Evolutionary conservation across 1,140 invertebrate species (phyloP).

Genomic region (Aphaenogaster rudis): DNA sequence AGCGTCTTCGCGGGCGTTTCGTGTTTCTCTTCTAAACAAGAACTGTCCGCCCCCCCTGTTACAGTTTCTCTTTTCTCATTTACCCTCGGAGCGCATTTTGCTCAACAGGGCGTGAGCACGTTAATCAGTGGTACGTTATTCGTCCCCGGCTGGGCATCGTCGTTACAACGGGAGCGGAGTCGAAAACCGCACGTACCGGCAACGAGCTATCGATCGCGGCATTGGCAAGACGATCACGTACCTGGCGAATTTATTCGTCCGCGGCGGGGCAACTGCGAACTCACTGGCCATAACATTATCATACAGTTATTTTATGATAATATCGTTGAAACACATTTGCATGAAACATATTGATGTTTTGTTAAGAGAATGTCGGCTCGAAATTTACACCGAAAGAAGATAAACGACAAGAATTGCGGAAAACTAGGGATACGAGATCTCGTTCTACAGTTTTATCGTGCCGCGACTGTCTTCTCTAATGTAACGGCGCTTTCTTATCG

Average conservation of each 20-base stretch:
- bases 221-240: slow-evolving; percentile 66
- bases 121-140: slow-evolving; percentile 65
- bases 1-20: slow-evolving; percentile 7
- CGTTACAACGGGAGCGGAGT: slow-evolving; percentile 49
- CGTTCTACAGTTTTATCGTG: background rate
- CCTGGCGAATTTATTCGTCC: slow-evolving; percentile 46
- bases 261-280: slow-evolving; percentile 10
- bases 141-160: slow-evolving; percentile 40
- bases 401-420: background rate
- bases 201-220: slow-evolving; percentile 53
- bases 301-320: slow-evolving; percentile 47
- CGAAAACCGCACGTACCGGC: slow-evolving; percentile 60
- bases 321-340: slow-evolving; percentile 28
- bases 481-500: background rate
- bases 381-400: slow-evolving; percentile 3
- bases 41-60: slow-evolving; percentile 22
- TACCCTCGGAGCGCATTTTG: slow-evolving; percentile 33
- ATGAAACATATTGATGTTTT: slow-evolving; percentile 26
- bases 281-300: slow-evolving; percentile 50
- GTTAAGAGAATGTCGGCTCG: background rate
- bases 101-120: slow-evolving; percentile 54
- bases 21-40: slow-evolving; percentile 33
- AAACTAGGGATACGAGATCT: background rate
- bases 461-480: background rate
- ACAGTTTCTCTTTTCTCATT: slow-evolving; percentile 57